These are phyloP conservation scores for Calonectris borealis DNA, from an alignment of 2,113 vertebrate genomes.

Conservation along the genomic window DNA sequence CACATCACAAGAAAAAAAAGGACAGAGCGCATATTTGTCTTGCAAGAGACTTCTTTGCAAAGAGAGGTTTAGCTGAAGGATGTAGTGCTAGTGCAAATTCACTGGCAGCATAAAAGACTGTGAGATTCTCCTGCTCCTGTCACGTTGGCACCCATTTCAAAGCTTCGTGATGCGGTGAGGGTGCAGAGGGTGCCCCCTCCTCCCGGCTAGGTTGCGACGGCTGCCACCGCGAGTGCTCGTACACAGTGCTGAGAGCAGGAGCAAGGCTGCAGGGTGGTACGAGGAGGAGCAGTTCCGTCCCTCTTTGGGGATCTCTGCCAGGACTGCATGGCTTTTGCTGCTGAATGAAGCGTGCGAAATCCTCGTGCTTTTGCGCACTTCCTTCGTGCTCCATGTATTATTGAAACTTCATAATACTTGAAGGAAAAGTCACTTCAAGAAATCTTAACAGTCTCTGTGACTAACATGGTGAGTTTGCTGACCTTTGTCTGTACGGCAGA, in stretches of 20 bases:
- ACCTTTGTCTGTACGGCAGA: neutral
- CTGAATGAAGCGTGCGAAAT: neutral
- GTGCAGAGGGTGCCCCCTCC: neutral
- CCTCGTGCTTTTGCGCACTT: neutral
- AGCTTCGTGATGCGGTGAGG: neutral
- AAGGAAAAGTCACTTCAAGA: neutral
- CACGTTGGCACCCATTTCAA: neutral
- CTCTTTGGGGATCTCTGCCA: neutral
- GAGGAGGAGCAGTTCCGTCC: neutral
- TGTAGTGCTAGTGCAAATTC: neutral
- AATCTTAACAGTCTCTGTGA: neutral
- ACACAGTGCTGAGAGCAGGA: too few species aligned
- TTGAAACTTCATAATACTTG: neutral
- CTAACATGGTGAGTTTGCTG: neutral
- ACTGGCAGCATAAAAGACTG: neutral
- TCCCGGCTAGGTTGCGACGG: neutral
- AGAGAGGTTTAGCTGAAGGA: neutral
- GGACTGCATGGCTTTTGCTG: neutral
- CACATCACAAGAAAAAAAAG: neutral
- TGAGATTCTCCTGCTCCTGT: neutral
- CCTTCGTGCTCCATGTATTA: neutral
- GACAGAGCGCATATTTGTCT: neutral
- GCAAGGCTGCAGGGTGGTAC: neutral
- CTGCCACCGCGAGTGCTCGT: rapidly evolving
- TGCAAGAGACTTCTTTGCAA: neutral